Evolutionary conservation across 2,888 invertebrate genomes (phyloP).

Genomic region (Platypus cylindrus): DNA sequence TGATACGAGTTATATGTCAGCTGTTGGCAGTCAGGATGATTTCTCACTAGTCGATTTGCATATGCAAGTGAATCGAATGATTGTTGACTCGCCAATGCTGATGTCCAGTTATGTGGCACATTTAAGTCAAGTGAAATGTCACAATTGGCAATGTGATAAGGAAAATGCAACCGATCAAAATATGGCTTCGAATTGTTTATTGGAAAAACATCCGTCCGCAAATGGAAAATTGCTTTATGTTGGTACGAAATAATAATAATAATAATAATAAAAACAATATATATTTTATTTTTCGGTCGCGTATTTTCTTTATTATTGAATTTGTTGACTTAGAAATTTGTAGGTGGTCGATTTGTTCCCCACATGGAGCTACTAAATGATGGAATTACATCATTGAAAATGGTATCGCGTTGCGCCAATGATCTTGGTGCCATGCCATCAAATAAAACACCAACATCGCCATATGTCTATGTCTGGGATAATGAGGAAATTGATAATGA

Average conservation of each 20-base stretch:
- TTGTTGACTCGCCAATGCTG: constrained; percentile 83
- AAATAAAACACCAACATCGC: constrained; percentile 47
- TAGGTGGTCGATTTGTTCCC: constrained; percentile 56
- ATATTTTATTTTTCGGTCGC: not conserved
- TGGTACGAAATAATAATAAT: constrained; percentile 33
- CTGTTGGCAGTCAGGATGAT: constrained; percentile 86
- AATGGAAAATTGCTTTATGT: constrained; percentile 64
- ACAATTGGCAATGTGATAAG: constrained; percentile 59
- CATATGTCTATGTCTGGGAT: constrained; percentile 48
- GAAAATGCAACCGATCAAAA: constrained; percentile 65
- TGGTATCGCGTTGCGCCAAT: constrained; percentile 45
- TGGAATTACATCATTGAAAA: constrained; percentile 50
- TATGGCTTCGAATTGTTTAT: constrained; percentile 68
- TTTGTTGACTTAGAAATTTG: not conserved
- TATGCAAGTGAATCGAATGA: constrained; percentile 71
- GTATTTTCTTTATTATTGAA: not conserved
- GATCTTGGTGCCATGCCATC: constrained; percentile 22
- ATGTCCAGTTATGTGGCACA: constrained; percentile 93
- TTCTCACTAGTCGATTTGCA: constrained; percentile 85
- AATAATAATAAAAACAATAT: not conserved
- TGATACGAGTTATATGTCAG: constrained; percentile 77
- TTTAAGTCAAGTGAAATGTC: constrained; percentile 67
- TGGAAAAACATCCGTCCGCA: constrained; percentile 56
- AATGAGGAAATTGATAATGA: constrained; percentile 29
- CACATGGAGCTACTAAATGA: constrained; percentile 53